Evolutionary conservation across 35 echinoderm and acorn worm species (phyloP), one percentile per base, ranked within the genome.

Genomic region (Ophioderma brevispina): DNA sequence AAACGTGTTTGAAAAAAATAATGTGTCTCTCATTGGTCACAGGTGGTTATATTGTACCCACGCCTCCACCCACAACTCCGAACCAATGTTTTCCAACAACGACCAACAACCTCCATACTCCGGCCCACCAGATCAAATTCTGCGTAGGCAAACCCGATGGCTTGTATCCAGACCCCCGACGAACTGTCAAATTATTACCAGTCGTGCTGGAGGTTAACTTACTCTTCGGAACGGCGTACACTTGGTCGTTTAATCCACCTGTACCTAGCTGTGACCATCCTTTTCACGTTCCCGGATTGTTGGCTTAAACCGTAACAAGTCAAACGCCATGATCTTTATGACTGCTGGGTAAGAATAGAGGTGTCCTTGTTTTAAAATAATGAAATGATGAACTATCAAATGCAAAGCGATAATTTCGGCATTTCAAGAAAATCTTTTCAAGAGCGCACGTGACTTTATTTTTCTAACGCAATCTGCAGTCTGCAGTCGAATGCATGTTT

Each of bases 161-260:
- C 33, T 1, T 77, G 0, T 91, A 84, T 37, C 31, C 89, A 0
- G 59, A 70, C 59, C 89, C 59, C 89, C 89, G 32, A 39, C 3
- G 0, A 64, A 91, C 32, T 91, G 89, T 30, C 17, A 31, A 84
- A 76, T 32, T 91, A 76, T 56, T 84, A 77, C 36, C 80, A 91
- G 23, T 91, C n/a, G 89, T 46, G 52, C 55, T 5, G 31, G 31
- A 6, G 80, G 11, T 10, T 83, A 4, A 84, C 56, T 0, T 91
- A 76, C 52, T n/a, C n/a, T n/a, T 33, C 35, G 23, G 37, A 30
- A 31, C 35, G 21, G 83, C 80, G 25, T 18, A 28, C 8, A 78
- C 78, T 13, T 55, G 63, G 31, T 33, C 38, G 33, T 91, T 70
- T 17, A 91, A 91, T 25, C 55, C 80, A 6, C 18, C 14, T n/a